Base-by-base conservation (phyloP, 2,797 vertebrate genomes). In the Trematomus bernacchii region DNA sequence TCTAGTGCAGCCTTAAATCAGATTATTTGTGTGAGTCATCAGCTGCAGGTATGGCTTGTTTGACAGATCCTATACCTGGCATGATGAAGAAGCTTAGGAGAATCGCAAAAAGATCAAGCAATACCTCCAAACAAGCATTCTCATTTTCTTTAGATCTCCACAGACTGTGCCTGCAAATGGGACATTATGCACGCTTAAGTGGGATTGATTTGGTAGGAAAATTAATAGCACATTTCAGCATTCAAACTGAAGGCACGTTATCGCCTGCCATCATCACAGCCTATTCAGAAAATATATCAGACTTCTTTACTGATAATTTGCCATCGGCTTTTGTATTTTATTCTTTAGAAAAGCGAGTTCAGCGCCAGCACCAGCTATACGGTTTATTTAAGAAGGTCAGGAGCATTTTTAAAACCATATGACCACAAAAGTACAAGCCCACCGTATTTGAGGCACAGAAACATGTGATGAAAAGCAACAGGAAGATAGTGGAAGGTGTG, bases 141-240 rank as follows among this genome's bases (percentile, higher is more conserved):
- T 69, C n/a, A 11, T 74, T 76, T 70, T 65, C 6, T 52, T 48
- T 21, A 55, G 14, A 58, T 75, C 40, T 63, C 46, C 47, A 15
- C 66, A 67, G 37, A 46, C 69, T 74, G 64, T 19, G 21, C 27
- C 65, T 66, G 69, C 67, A 78, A 79, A 84, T 73, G 57, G 73
- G 71, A 80, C 77, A 85, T 79, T 74, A 73, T 87, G 68, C 73
- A 51, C 8, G 6, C 51, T 80, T 80, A 83, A 82, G 76, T 71
- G 74, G 80, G 73, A 80, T 79, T 82, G 79, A 85, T 85, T 82
- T 86, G 72, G 71, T 69, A 80, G 42, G 62, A 77, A 85, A 79
- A 85, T 87, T 57, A 85, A 82, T 69, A 51, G 76, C 65, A 72
- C 66, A 66, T 82, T 66, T 77, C 58, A 66, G 59, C 73, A 76